These are phyloP conservation scores for Parazoanthus darwini DNA, from an alignment of 92 coral and sea anemone species.

Conservation along the genomic window DNA sequence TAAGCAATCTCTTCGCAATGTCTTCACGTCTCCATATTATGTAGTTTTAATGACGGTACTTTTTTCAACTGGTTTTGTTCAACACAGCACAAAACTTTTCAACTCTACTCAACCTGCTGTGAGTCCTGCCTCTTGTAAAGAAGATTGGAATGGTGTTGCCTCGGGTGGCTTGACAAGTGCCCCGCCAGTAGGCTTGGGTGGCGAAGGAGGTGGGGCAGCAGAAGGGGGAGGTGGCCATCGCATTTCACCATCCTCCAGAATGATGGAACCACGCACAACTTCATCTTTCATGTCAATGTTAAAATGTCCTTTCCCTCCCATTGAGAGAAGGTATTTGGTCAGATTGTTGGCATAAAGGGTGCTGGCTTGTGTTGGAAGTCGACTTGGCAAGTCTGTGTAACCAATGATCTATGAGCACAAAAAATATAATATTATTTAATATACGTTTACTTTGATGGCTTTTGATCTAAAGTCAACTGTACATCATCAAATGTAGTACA, in stretches of 20 bases:
- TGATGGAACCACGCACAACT: conserved; percentile 93
- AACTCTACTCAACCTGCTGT: conserved; percentile 71
- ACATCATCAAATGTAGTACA: background rate
- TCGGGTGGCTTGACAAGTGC: conserved; percentile 89
- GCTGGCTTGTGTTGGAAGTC: conserved; percentile 95
- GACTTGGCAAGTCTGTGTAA: conserved; percentile 97
- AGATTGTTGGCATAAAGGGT: conserved; percentile 95
- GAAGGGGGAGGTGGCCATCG: conserved; percentile 97
- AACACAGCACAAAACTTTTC: background rate
- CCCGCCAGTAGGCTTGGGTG: conserved; percentile 55
- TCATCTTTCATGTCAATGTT: conserved; percentile 94
- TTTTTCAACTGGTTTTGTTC: too few species aligned
- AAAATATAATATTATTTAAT: background rate
- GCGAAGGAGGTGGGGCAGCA: conserved; percentile 75
- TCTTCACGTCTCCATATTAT: too few species aligned
- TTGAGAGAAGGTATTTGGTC: conserved; percentile 90
- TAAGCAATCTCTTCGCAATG: too few species aligned
- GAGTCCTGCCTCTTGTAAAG: conserved; percentile 86
- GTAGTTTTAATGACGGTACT: background rate
- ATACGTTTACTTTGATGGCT: background rate
- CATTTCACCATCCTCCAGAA: conserved; percentile 90
- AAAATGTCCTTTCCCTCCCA: conserved; percentile 92
- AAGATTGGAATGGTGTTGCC: conserved; percentile 74
- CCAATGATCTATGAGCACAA: conserved; percentile 77
- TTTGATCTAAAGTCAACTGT: background rate